Evolutionary conservation across 2,888 invertebrate genomes (phyloP).

Genomic region (Hemaris fuciformis): DNA sequence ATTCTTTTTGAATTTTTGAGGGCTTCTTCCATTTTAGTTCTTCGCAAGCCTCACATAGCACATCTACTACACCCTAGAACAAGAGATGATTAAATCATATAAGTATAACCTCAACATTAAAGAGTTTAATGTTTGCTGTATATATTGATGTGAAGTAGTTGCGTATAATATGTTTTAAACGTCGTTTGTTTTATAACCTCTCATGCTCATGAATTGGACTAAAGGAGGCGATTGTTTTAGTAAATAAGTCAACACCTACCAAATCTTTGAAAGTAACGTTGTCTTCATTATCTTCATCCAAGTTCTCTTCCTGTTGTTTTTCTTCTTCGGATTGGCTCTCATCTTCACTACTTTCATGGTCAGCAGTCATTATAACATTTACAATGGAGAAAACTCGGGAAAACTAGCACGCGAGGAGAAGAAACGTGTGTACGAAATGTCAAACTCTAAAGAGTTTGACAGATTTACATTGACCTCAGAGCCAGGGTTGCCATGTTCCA

Average conservation of each 20-base stretch:
- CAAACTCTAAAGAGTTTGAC: constrained; percentile 14
- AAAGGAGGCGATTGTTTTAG: neutral
- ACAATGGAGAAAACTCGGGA: neutral
- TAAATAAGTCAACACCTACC: constrained; percentile 38
- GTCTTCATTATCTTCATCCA: constrained; percentile 44
- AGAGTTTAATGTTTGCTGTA: neutral
- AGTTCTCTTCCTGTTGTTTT: constrained; percentile 28
- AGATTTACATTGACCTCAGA: neutral
- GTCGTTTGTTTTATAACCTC: too few relatives aligned
- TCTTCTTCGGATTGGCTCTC: constrained; percentile 39
- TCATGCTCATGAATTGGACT: neutral
- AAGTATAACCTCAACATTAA: constrained; percentile 40
- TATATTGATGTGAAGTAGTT: neutral
- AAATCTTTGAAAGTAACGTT: constrained; percentile 74
- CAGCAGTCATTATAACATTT: constrained; percentile 52
- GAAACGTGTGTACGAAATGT: constrained; percentile 26
- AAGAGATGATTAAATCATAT: neutral
- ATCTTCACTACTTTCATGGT: constrained; percentile 51
- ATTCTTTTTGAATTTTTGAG: constrained; percentile 96
- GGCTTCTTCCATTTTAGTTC: constrained; percentile 97
- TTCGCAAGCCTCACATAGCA: constrained; percentile 94
- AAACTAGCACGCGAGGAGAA: neutral
- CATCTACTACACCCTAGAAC: constrained; percentile 92
- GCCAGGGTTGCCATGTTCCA: too few relatives aligned
- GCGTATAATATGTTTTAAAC: too few relatives aligned